Evolutionary conservation across 2,797 vertebrate genomes (phyloP).

Genomic region (Scyliorhinus canicula): DNA sequence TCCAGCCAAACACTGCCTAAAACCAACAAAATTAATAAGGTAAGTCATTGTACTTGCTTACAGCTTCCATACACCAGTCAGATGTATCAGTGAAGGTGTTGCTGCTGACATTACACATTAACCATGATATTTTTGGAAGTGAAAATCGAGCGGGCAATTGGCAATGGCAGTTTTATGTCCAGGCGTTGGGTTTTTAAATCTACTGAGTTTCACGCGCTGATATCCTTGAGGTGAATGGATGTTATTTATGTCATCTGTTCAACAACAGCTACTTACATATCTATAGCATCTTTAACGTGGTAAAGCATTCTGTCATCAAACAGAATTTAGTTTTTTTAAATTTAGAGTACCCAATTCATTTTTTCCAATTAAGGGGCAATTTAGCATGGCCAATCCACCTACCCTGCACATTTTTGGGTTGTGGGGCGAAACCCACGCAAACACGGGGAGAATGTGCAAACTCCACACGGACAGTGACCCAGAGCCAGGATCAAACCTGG

Average conservation of each 20-base stretch:
- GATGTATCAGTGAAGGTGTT: neutral
- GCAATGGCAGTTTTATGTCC: neutral
- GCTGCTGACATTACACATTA: neutral
- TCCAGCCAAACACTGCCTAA: constrained; percentile 98
- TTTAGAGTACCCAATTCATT: too few relatives aligned
- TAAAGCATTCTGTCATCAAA: neutral
- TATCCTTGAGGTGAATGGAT: neutral
- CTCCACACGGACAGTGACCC: too few relatives aligned
- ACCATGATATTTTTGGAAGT: neutral
- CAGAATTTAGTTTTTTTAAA: too few relatives aligned
- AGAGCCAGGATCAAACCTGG: too few relatives aligned
- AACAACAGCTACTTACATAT: neutral
- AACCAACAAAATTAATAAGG: constrained; percentile 99
- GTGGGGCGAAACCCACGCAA: too few relatives aligned
- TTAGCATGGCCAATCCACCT: too few relatives aligned
- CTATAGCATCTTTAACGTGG: neutral
- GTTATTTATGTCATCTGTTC: neutral
- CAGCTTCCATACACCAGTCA: neutral
- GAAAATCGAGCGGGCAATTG: neutral
- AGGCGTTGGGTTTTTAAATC: neutral
- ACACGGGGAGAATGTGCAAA: too few relatives aligned
- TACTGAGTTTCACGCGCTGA: neutral
- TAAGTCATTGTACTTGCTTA: constrained; percentile 50
- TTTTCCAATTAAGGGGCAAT: too few relatives aligned
- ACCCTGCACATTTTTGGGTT: too few relatives aligned